Evolutionary conservation across 2,113 vertebrate species (phyloP).

Genomic region (Crotalus horridus): DNA sequence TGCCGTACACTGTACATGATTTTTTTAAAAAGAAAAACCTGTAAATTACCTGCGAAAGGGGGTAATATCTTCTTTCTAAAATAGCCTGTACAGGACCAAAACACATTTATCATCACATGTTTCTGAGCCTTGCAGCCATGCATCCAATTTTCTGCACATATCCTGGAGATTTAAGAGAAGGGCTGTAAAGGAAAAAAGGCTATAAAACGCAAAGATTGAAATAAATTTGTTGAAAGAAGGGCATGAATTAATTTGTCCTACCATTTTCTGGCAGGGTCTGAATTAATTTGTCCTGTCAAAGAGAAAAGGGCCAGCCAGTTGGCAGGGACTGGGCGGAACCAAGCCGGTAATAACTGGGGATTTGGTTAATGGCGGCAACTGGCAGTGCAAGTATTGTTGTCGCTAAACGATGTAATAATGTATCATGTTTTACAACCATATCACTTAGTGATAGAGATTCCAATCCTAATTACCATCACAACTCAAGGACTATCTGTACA

Average conservation of each 20-base stretch:
- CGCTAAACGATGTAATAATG: neutral
- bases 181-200: neutral
- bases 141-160: neutral
- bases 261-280: neutral
- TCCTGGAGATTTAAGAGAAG: neutral
- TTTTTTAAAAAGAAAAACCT: neutral
- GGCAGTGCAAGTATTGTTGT: neutral
- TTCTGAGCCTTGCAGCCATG: neutral
- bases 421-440: neutral
- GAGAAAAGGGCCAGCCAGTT: neutral
- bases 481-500: neutral
- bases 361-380: neutral
- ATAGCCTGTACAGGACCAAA: neutral
- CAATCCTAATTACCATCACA: neutral
- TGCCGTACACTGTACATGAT: neutral
- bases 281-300: neutral
- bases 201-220: neutral
- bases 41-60: neutral
- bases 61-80: neutral
- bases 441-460: neutral
- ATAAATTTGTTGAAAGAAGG: neutral
- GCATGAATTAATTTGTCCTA: neutral
- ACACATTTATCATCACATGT: neutral
- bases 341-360: neutral
- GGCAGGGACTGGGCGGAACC: neutral